A percentile compares a stretch with the other conserved stretches of the same genome.
Conservation (phyloP, 2,888 invertebrate species). For the Dicyrtoma fusca region DNA sequence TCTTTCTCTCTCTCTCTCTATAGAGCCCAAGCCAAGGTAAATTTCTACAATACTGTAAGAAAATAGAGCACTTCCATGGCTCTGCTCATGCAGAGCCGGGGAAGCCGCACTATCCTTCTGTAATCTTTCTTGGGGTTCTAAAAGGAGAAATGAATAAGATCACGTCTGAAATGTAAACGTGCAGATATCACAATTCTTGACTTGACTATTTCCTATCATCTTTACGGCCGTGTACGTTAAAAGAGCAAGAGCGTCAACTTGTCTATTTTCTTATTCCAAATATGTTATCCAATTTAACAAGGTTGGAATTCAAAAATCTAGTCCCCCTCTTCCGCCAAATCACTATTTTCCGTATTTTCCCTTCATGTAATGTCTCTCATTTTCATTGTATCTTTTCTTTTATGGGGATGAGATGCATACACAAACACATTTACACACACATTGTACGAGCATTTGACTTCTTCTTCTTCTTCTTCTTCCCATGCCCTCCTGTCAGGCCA, state of each 20-base stretch:
- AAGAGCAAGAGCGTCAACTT: not conserved
- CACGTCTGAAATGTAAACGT: constrained; percentile 20
- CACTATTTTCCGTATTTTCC: not conserved
- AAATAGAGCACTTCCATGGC: not conserved
- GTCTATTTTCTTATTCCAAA: not conserved
- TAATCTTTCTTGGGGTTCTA: not conserved
- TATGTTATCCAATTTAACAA: too few relatives aligned
- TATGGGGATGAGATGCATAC: not conserved
- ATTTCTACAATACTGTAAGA: not conserved
- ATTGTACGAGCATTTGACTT: too few relatives aligned
- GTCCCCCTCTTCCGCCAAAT: not conserved
- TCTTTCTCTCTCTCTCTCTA: too few relatives aligned
- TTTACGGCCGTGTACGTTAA: not conserved
- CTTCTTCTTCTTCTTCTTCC: too few relatives aligned
- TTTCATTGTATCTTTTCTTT: not conserved
- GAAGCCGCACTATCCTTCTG: too few relatives aligned
- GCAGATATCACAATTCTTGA: not conserved
- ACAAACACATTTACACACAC: too few relatives aligned
- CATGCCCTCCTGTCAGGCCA: too few relatives aligned
- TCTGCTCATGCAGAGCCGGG: not conserved
- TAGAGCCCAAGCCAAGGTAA: too few relatives aligned
- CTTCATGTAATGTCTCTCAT: not conserved
- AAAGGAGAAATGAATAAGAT: constrained; percentile 22
- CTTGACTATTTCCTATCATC: too few relatives aligned
- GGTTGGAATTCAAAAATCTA: not conserved